These are phyloP conservation scores for Anolis carolinensis DNA, from an alignment of 2,113 vertebrate genomes.

Conservation along the genomic window DNA sequence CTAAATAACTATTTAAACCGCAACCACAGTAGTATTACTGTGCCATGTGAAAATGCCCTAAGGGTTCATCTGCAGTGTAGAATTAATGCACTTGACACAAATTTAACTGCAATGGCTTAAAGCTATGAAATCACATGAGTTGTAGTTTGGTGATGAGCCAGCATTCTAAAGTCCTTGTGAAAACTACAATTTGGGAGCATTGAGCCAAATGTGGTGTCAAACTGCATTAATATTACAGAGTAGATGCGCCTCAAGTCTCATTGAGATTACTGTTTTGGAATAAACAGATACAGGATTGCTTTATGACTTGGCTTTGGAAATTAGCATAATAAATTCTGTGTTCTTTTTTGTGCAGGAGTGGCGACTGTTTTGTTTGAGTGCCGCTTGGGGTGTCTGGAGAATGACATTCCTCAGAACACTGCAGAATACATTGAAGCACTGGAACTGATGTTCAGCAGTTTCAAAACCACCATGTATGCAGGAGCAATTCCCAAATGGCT, in stretches of 20 bases:
- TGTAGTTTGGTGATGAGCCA: no score
- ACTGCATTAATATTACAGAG: no score
- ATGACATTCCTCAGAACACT: slow-evolving; percentile 80
- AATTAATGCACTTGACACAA: no score
- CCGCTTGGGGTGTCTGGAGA: slow-evolving; percentile 88
- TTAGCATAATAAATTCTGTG: slow-evolving; percentile 10
- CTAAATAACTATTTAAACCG: no score
- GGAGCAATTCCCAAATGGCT: slow-evolving; percentile 94
- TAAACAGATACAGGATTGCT: neutral
- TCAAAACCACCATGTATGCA: slow-evolving; percentile 95
- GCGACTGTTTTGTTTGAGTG: slow-evolving; percentile 88
- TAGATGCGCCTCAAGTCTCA: neutral
- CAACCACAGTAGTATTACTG: no score
- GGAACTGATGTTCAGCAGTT: slow-evolving; percentile 94
- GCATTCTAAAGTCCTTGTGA: neutral
- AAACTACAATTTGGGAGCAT: neutral
- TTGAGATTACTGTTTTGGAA: neutral
- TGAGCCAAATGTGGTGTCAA: no score
- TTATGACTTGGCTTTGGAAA: neutral
- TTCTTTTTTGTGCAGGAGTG: slow-evolving; percentile 75
- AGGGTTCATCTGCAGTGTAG: no score
- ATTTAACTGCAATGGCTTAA: no score
- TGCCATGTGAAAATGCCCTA: neutral
- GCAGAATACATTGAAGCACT: slow-evolving; percentile 88
- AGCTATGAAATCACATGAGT: no score